These are phyloP conservation scores for Acropternis orthonyx DNA, from an alignment of 2,797 vertebrate genomes.

Conservation along the genomic window DNA sequence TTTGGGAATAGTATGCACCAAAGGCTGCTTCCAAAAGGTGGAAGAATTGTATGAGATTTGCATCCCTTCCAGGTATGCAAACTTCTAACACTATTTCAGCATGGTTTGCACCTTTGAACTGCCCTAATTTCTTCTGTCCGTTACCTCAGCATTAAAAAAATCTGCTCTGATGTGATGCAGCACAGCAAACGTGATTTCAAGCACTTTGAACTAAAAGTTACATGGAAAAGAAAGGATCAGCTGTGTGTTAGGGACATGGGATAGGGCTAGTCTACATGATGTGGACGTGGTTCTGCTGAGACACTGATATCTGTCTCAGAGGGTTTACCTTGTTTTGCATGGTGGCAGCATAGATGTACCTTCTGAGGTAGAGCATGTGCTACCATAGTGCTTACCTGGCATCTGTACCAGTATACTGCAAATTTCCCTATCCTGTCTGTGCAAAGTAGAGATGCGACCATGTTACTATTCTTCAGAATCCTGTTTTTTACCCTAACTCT, in stretches of 20 bases:
- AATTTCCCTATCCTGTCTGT: neutral
- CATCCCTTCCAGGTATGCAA: neutral
- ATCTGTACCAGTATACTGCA: neutral
- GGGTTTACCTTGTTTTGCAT: neutral
- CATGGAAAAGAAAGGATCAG: neutral
- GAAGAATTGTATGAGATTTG: neutral
- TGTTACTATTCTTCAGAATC: neutral
- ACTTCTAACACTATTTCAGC: neutral
- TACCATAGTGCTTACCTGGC: neutral
- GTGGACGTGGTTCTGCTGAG: neutral
- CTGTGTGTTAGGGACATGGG: neutral
- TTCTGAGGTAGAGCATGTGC: neutral
- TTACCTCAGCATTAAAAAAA: neutral
- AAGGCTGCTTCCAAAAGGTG: neutral
- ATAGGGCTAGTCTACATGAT: neutral
- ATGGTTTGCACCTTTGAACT: neutral
- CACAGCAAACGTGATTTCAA: neutral
- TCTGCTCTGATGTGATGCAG: neutral
- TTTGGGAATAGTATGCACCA: fast-evolving
- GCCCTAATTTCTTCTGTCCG: neutral
- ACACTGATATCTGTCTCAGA: neutral
- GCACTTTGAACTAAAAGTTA: neutral
- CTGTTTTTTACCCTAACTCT: neutral
- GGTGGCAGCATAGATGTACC: neutral
- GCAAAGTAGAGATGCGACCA: neutral